Base-by-base conservation (phyloP, 1,140 invertebrate species). In the Diploscapter pachys region DNA sequence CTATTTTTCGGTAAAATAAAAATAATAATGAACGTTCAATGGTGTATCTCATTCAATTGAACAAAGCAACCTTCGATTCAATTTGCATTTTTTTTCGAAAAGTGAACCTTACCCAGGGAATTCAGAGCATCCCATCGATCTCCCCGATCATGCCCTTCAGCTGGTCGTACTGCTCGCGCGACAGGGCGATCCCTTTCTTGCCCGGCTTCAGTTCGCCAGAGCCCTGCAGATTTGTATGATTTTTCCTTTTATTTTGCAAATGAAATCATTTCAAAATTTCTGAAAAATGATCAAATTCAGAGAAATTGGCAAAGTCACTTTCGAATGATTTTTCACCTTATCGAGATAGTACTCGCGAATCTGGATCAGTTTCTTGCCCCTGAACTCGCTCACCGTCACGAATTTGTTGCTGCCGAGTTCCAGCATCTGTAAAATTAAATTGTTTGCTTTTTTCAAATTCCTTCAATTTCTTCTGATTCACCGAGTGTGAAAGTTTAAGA, bases 321-420 rank as follows among this genome's bases (percentile, higher is more conserved):
- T 31, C 31, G 31, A 31, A 31, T 31, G 31, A 31, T 31, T 31
- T 31, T 31, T 86, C 11, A 73, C 76, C 73, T 76, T 77, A 56
- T 89, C 86, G 86, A 91, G 87, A 80, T 95, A 95, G 86, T 90
- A 93, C 82, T 95, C 93, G 79, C 93, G 89, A 67, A 95, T 93
- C 82, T 94, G 91, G 48, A 95, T 89, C 83, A 91, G 91, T 54
- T 89, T 87, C 87, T 92, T 93, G 1, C 92, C 92, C 78, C 91
- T 91, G 81, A 94, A 95, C 79, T 92, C 90, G 71, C 91, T 89
- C 11, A 94, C 89, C 81, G 90, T 92, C 0, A 93, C 90, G 80
- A 87, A 89, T 52, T 89, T 87, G 75, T 89, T 91, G 63, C 88
- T 89, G 5, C 91, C 90, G n/a, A 93, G 78, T 70, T 90, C 87